phyloP scores from a whole-genome alignment of 2,113 vertebrate species.

The Apus apus region DNA sequence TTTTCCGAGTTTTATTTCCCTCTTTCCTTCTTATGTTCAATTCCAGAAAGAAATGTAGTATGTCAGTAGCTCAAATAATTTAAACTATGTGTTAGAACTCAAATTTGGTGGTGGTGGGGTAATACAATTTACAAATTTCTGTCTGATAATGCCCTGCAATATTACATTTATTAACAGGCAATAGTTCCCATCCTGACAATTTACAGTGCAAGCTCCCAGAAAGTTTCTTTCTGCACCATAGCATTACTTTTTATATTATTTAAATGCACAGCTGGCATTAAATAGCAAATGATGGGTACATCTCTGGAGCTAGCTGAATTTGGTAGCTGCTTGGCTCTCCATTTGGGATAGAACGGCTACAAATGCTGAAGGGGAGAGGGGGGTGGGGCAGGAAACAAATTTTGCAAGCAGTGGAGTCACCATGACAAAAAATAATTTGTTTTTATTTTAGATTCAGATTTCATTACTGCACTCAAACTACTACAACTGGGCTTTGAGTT shows the following conservation, averaged over 20 bases:
- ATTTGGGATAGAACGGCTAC: constrained; percentile 2
- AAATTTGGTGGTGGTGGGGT: not conserved
- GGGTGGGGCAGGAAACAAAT: constrained; percentile 70
- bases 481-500: constrained; percentile 83
- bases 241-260: constrained; percentile 38
- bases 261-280: not conserved
- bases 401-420: constrained; percentile 81
- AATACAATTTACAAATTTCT: not conserved
- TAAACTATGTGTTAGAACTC: not conserved
- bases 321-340: constrained; percentile 15
- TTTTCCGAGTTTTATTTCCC: not conserved
- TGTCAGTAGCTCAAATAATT: not conserved
- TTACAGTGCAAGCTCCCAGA: constrained; percentile 9
- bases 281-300: not conserved
- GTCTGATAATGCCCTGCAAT: not conserved
- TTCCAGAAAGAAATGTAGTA: not conserved
- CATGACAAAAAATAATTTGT: constrained; percentile 87
- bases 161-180: constrained; percentile 53
- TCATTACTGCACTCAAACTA: constrained; percentile 84
- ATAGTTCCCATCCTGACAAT: constrained; percentile 25
- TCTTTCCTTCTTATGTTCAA: not conserved
- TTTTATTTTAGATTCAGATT: constrained; percentile 87
- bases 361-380: not conserved
- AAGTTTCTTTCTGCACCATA: not conserved
- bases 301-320: constrained; percentile 21